phyloP scores from a whole-genome alignment of 2,797 vertebrate genomes.

The Synanceia verrucosa region DNA sequence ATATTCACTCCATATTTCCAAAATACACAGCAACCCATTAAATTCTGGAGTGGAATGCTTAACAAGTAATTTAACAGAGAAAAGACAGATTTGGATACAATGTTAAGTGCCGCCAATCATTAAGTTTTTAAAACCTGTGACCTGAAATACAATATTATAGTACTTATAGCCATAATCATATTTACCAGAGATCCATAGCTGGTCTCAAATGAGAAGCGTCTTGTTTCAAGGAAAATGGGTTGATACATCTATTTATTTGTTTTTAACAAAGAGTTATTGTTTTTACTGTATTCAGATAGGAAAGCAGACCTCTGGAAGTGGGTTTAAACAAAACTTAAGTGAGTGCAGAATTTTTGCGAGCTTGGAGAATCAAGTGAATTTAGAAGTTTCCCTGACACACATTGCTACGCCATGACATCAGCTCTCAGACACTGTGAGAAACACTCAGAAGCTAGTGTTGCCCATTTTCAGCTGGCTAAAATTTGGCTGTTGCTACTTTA shows the following conservation, averaged over 20 bases:
- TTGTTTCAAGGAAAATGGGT: not conserved
- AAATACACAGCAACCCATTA: not conserved
- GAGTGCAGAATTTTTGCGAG: conserved; percentile 14
- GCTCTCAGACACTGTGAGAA: conserved; percentile 63
- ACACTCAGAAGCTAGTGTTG: conserved; percentile 50
- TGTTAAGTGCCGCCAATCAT: not conserved
- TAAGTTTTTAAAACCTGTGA: not conserved
- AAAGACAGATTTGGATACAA: not conserved
- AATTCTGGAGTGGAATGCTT: no score
- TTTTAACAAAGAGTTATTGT: not conserved
- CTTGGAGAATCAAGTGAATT: conserved; percentile 5
- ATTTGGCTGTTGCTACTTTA: conserved; percentile 28
- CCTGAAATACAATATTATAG: not conserved
- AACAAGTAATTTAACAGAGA: no score
- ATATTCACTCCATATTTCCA: not conserved
- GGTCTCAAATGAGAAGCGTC: not conserved
- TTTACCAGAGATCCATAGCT: conserved; percentile 1
- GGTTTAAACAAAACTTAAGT: no score
- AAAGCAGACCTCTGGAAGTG: not conserved
- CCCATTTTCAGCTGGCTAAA: conserved; percentile 42
- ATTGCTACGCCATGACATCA: conserved; percentile 60
- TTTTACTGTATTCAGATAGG: not conserved
- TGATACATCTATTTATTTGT: not conserved
- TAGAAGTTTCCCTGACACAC: conserved; percentile 32
- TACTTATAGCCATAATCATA: not conserved